phyloP scores from a whole-genome alignment of 2,888 invertebrate genomes.

The Venusia cambrica region DNA sequence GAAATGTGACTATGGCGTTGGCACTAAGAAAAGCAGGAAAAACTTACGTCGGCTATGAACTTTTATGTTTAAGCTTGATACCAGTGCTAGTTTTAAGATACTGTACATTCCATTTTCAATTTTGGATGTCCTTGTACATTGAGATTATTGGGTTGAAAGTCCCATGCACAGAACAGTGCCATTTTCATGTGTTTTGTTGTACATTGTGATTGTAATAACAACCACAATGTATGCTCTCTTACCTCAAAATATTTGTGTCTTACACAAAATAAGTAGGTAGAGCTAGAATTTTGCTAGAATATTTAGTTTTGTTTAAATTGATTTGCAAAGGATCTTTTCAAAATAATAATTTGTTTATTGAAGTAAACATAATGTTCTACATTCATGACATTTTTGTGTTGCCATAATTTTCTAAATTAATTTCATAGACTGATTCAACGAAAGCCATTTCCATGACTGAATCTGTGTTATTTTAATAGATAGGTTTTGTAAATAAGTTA shows the following conservation, averaged over 20 bases:
- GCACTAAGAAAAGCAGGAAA: slow-evolving; percentile 66
- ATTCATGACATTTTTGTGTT: slow-evolving; percentile 18
- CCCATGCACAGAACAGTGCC: slow-evolving; percentile 28
- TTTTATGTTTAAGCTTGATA: slow-evolving; percentile 33
- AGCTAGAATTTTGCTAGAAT: slow-evolving; percentile 22
- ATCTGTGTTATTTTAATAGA: slow-evolving; percentile 28
- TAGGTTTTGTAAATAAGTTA: slow-evolving; percentile 22
- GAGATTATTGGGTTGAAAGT: slow-evolving; percentile 29
- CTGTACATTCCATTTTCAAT: slow-evolving; percentile 59
- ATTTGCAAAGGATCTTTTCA: slow-evolving; percentile 6
- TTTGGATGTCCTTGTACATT: slow-evolving; percentile 26
- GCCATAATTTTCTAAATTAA: slow-evolving; percentile 29
- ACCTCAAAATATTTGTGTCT: slow-evolving; percentile 28
- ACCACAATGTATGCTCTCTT: slow-evolving; percentile 18
- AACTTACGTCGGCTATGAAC: slow-evolving; percentile 66
- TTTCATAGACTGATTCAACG: slow-evolving; percentile 32
- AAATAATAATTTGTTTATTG: slow-evolving; percentile 7
- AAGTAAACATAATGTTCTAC: slow-evolving; percentile 14
- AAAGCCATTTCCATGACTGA: slow-evolving; percentile 33
- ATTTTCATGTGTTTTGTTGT: slow-evolving; percentile 20
- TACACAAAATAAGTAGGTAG: slow-evolving; percentile 25
- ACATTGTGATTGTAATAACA: slow-evolving; percentile 22
- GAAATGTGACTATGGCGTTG: slow-evolving; percentile 56
- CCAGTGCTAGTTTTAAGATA: slow-evolving; percentile 45
- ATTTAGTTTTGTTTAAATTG: slow-evolving; percentile 12